phyloP scores from a whole-genome alignment of 2,797 vertebrate species.

The Halcyon badia region DNA sequence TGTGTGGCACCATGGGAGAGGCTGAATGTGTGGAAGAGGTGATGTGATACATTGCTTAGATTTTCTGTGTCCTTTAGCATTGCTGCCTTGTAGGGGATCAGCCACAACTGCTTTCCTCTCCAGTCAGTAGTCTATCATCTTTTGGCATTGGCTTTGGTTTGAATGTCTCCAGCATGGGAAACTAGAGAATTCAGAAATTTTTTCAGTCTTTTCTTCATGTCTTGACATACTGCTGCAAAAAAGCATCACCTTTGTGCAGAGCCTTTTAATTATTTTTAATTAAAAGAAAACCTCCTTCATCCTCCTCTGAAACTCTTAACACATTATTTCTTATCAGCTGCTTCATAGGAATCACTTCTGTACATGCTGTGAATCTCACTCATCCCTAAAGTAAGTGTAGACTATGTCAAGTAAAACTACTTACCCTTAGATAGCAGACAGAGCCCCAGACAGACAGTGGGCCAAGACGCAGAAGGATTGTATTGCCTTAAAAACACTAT shows the following conservation, averaged over 20 bases:
- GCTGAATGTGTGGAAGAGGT: not conserved
- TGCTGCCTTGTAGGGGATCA: not conserved
- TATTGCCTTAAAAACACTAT: not conserved
- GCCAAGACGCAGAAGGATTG: not conserved
- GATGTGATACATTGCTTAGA: not conserved
- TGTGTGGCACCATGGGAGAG: not conserved
- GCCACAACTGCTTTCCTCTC: not conserved
- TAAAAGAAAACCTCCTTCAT: not conserved
- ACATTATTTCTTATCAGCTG: not conserved
- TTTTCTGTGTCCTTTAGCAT: not conserved
- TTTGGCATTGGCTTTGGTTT: not conserved
- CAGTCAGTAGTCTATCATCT: not conserved
- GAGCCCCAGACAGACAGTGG: slow-evolving; percentile 6
- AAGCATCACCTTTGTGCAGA: not conserved
- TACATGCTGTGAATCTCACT: not conserved
- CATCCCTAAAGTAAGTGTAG: not conserved
- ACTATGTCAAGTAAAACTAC: slow-evolving; percentile 14
- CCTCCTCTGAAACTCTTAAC: not conserved
- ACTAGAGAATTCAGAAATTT: not conserved
- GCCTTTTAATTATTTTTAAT: not conserved
- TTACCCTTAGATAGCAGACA: slow-evolving; percentile 16
- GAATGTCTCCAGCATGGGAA: not conserved
- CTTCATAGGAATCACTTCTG: not conserved
- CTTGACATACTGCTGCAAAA: not conserved
- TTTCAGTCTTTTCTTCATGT: not conserved